Percentiles rank a stretch among this genome's conserved stretches.
Evolutionary conservation across 2,888 invertebrate genomes (phyloP).

Genomic region (Andrena haemorrhoa): DNA sequence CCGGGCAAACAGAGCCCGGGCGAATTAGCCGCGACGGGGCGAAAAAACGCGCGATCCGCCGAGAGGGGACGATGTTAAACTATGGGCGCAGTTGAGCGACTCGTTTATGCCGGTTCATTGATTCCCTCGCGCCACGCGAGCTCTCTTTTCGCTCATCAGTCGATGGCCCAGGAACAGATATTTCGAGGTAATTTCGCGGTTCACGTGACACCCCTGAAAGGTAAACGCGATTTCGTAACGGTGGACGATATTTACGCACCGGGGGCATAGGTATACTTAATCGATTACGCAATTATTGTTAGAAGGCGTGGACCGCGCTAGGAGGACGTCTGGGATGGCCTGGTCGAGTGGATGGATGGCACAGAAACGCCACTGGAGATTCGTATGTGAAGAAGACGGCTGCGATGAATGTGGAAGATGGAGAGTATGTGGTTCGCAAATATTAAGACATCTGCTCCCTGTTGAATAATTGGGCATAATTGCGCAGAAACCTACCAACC

Average conservation of each 20-base stretch:
- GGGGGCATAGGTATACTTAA: constrained; percentile 13
- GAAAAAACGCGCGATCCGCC: constrained; percentile 20
- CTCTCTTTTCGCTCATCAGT: constrained; percentile 42
- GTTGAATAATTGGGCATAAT: too few relatives aligned
- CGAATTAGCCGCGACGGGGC: constrained; percentile 14
- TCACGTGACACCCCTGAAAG: constrained; percentile 47
- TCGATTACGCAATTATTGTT: constrained; percentile 42
- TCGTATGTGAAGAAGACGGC: too few relatives aligned
- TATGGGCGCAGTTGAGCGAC: constrained; percentile 16
- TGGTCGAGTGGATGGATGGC: too few relatives aligned
- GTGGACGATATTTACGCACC: constrained; percentile 35
- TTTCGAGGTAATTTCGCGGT: constrained; percentile 49
- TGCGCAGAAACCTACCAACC: too few relatives aligned
- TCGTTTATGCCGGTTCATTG: constrained; percentile 20
- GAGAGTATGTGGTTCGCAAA: too few relatives aligned
- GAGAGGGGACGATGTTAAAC: constrained; percentile 3
- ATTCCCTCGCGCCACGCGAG: constrained; percentile 8
- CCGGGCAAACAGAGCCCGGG: constrained; percentile 12
- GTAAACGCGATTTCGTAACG: constrained; percentile 38
- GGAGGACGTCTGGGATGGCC: too few relatives aligned
- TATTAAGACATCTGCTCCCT: too few relatives aligned
- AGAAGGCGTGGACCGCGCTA: background rate
- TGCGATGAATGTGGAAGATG: too few relatives aligned
- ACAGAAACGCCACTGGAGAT: too few relatives aligned
- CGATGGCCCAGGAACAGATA: constrained; percentile 28